Conservation (phyloP, 2,888 invertebrate species). For the Pseudolycoriella hygida region DNA sequence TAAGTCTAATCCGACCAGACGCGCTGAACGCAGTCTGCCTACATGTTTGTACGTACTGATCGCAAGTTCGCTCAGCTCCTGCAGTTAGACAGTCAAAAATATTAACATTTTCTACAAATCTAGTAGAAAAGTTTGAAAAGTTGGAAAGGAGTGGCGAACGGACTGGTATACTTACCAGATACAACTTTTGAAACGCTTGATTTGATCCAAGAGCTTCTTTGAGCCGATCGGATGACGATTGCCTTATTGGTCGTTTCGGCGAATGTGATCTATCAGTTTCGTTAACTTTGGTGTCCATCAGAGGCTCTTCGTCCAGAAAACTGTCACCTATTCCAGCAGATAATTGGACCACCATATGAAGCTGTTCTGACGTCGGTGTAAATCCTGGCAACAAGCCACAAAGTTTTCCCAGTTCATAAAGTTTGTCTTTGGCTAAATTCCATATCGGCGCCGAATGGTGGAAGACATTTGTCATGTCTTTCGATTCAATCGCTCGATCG, state of each 20-base stretch:
- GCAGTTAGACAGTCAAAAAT: slow-evolving; percentile 5
- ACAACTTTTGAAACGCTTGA: slow-evolving; percentile 74
- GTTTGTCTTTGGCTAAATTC: slow-evolving; percentile 75
- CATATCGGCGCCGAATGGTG: slow-evolving; percentile 71
- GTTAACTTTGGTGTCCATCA: background rate
- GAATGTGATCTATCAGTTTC: slow-evolving; percentile 24
- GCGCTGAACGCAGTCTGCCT: slow-evolving; percentile 59
- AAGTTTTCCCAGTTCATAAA: slow-evolving; percentile 58
- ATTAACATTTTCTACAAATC: too few species aligned
- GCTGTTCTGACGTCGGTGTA: slow-evolving; percentile 66
- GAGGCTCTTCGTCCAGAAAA: slow-evolving; percentile 15
- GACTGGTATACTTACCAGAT: slow-evolving; percentile 37
- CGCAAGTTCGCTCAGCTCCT: slow-evolving; percentile 82
- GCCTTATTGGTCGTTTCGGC: slow-evolving; percentile 30
- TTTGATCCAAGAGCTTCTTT: slow-evolving; percentile 83
- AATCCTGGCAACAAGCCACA: slow-evolving; percentile 80
- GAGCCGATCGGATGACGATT: slow-evolving; percentile 54
- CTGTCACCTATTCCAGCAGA: slow-evolving; percentile 82
- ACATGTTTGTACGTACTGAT: slow-evolving; percentile 96
- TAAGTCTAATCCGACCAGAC: slow-evolving; percentile 73
- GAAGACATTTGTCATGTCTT: slow-evolving; percentile 57
- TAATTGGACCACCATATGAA: slow-evolving; percentile 77
- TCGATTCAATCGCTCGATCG: slow-evolving; percentile 45
- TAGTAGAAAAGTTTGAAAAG: too few species aligned
- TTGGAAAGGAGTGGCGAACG: too few species aligned